Conservation (phyloP, 1,140 invertebrate genomes). For the Leptinotarsa lineolata region DNA sequence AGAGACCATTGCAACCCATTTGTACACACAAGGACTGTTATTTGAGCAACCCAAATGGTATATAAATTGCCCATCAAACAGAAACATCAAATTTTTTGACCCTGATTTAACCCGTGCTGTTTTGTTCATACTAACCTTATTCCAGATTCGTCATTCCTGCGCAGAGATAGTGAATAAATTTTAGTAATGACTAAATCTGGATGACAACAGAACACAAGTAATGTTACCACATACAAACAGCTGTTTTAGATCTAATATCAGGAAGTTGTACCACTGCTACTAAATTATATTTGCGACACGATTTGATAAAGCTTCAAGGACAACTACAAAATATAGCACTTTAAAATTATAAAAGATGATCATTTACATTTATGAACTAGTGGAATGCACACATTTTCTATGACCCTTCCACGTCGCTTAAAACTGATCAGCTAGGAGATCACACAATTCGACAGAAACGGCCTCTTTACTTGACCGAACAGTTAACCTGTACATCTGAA, state of each 20-base stretch:
- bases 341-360: background rate
- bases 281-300: background rate
- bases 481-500: constrained; percentile 96
- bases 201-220: background rate
- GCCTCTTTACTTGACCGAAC: constrained; percentile 95
- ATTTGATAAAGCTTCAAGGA: constrained; percentile 5
- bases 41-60: too few relatives aligned
- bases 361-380: constrained; percentile 15
- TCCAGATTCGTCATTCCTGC: too few relatives aligned
- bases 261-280: constrained; percentile 4
- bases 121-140: too few relatives aligned
- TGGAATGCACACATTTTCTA: constrained; percentile 32
- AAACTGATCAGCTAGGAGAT: constrained; percentile 89
- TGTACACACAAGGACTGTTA: too few relatives aligned
- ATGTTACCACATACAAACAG: background rate
- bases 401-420: constrained; percentile 55
- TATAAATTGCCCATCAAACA: too few relatives aligned
- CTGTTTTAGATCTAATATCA: background rate
- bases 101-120: too few relatives aligned
- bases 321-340: constrained; percentile 2
- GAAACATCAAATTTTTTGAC: too few relatives aligned
- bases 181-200: background rate
- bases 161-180: background rate
- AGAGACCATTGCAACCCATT: too few relatives aligned
- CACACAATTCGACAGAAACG: constrained; percentile 87